phyloP scores from a whole-genome alignment of 2,888 invertebrate genomes.

The Nineta flava region DNA sequence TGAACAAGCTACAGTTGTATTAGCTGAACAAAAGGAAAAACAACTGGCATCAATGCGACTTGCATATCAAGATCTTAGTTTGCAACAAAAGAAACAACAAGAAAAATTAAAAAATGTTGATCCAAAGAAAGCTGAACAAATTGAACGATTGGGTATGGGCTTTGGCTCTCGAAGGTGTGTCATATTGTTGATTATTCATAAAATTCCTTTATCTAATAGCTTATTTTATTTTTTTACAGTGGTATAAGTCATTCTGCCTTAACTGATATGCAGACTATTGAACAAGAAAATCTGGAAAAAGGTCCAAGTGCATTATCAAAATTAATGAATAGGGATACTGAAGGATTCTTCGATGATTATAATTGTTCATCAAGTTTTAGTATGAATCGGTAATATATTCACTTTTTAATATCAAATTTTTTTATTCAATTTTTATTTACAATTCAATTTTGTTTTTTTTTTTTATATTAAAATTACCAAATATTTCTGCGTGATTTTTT shows the following conservation, averaged over 20 bases:
- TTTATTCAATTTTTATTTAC: neutral
- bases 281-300: slow-evolving; percentile 54
- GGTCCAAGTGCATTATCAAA: slow-evolving; percentile 25
- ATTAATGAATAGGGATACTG: slow-evolving; percentile 24
- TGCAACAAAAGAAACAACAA: slow-evolving; percentile 53
- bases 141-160: slow-evolving; percentile 91
- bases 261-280: slow-evolving; percentile 80
- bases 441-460: no score
- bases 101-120: slow-evolving; percentile 55
- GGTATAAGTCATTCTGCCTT: slow-evolving; percentile 74
- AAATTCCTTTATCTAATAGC: neutral
- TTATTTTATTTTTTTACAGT: slow-evolving; percentile 23
- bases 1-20: slow-evolving; percentile 25
- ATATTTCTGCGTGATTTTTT: no score
- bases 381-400: slow-evolving; percentile 35
- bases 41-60: slow-evolving; percentile 47
- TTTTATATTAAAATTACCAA: no score
- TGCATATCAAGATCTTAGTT: slow-evolving; percentile 63
- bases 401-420: neutral
- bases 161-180: slow-evolving; percentile 36
- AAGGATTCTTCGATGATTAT: slow-evolving; percentile 35
- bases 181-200: slow-evolving; percentile 13
- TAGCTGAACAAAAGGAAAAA: slow-evolving; percentile 51
- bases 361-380: slow-evolving; percentile 35
- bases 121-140: slow-evolving; percentile 71